A percentile compares a stretch with the other conserved stretches of the same genome.
Evolutionary conservation across 2,113 vertebrate genomes (phyloP).

Genomic region (Stegastes partitus): DNA sequence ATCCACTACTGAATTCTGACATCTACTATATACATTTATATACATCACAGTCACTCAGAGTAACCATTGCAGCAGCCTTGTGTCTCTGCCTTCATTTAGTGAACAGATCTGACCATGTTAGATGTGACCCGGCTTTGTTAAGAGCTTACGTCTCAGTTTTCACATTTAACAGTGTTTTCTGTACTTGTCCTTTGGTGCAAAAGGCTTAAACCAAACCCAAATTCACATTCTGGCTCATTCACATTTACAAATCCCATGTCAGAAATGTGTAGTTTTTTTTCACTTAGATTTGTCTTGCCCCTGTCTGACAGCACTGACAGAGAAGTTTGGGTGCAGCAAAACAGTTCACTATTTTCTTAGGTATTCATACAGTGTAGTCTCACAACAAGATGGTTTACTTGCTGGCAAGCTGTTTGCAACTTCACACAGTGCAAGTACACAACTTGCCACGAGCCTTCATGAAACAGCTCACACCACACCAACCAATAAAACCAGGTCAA

Average conservation of each 20-base stretch:
- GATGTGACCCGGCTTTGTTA: neutral
- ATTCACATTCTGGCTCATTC: conserved; percentile 11
- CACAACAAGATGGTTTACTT: neutral
- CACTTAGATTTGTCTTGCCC: neutral
- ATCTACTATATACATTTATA: conserved; percentile 69
- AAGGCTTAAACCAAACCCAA: neutral
- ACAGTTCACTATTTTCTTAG: neutral
- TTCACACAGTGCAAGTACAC: neutral
- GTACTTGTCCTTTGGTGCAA: neutral
- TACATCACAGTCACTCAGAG: conserved; percentile 49
- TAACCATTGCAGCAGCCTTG: conserved; percentile 27
- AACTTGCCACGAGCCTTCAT: neutral
- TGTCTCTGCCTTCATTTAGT: conserved; percentile 25
- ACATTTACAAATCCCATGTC: neutral
- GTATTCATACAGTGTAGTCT: neutral
- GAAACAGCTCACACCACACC: neutral
- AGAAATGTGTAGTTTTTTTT: conserved; percentile 4
- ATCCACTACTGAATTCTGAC: conserved; percentile 24
- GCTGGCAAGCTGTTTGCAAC: neutral
- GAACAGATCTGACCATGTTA: conserved; percentile 12
- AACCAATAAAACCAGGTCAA: conserved; percentile 1
- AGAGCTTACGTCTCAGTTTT: neutral
- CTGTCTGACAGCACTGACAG: neutral
- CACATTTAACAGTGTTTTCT: neutral
- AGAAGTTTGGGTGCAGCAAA: neutral